These are phyloP conservation scores for Enoplosus armatus DNA, from an alignment of 2,797 vertebrate species.

Conservation along the genomic window DNA sequence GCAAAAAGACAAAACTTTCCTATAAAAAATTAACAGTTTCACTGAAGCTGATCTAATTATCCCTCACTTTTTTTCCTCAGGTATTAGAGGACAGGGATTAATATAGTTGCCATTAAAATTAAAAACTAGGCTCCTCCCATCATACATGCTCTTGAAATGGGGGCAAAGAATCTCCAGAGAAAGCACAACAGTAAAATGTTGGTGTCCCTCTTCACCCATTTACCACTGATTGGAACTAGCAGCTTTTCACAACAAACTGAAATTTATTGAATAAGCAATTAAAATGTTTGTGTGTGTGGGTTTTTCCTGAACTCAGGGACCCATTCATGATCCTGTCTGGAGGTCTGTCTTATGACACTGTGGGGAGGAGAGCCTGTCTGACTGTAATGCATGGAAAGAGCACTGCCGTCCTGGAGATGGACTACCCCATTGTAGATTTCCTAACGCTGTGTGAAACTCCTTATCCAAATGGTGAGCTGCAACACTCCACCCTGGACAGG, in stretches of 20 bases:
- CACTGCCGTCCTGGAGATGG: constrained; percentile 98
- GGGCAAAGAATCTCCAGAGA: constrained; percentile 60
- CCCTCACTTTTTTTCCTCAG: constrained; percentile 40
- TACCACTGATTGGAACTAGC: not conserved
- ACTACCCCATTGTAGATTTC: constrained; percentile 98
- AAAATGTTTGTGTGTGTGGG: constrained; percentile 33
- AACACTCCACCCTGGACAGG: not conserved
- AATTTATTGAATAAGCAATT: constrained; percentile 22
- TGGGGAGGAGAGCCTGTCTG: constrained; percentile 96
- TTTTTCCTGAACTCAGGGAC: constrained; percentile 86
- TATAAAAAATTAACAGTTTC: constrained; percentile 24
- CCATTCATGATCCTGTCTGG: constrained; percentile 98
- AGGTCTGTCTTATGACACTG: constrained; percentile 96
- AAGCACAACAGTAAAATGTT: constrained; percentile 29
- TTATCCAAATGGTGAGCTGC: constrained; percentile 92
- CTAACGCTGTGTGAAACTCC: constrained; percentile 99
- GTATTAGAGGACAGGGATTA: constrained; percentile 59
- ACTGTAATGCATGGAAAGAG: constrained; percentile 99
- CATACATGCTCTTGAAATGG: constrained; percentile 38
- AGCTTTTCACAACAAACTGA: constrained; percentile 12
- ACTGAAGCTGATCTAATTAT: constrained; percentile 57
- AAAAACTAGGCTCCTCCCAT: constrained; percentile 50
- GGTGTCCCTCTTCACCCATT: constrained; percentile 34
- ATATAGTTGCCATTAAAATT: constrained; percentile 63
- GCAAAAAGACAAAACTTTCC: constrained; percentile 25